A percentile compares a stretch with the other conserved stretches of the same genome.
phyloP scores from a whole-genome alignment of 2,113 vertebrate genomes.

The Telmatochromis sp. region DNA sequence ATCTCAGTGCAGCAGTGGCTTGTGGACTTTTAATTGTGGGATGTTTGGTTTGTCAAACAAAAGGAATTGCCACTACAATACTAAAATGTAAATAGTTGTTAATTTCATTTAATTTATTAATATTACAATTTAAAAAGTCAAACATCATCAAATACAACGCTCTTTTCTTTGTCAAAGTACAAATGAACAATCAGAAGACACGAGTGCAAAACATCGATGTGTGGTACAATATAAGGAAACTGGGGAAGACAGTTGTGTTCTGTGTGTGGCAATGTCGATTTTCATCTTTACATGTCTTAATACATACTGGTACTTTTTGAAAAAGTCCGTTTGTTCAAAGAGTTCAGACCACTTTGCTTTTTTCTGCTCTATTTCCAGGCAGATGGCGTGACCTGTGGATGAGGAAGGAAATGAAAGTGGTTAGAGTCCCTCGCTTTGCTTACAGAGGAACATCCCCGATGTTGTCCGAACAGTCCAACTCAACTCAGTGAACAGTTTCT shows the following conservation, averaged over 20 bases:
- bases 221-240: background rate
- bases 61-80: too few relatives aligned
- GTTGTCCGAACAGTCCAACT: accelerated
- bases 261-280: constrained; percentile 39
- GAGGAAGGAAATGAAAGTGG: background rate
- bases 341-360: constrained; percentile 92
- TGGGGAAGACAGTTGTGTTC: background rate
- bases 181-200: background rate
- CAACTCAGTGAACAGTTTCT: background rate
- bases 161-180: background rate
- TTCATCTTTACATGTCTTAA: constrained; percentile 47
- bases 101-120: background rate
- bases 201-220: background rate
- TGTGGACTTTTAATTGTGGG: too few relatives aligned
- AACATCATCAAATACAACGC: background rate
- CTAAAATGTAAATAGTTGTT: background rate
- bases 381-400: constrained; percentile 33
- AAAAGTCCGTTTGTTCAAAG: constrained; percentile 92
- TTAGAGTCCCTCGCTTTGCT: background rate
- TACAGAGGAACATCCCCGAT: background rate
- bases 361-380: constrained; percentile 84
- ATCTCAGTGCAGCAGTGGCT: accelerated
- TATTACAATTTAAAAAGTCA: background rate
- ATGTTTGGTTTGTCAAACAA: too few relatives aligned
- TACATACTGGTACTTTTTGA: constrained; percentile 98